A percentile compares a stretch with the other conserved stretches of the same genome.
phyloP scores from a whole-genome alignment of 2,113 vertebrate species.

The Gymnobelideus leadbeateri region DNA sequence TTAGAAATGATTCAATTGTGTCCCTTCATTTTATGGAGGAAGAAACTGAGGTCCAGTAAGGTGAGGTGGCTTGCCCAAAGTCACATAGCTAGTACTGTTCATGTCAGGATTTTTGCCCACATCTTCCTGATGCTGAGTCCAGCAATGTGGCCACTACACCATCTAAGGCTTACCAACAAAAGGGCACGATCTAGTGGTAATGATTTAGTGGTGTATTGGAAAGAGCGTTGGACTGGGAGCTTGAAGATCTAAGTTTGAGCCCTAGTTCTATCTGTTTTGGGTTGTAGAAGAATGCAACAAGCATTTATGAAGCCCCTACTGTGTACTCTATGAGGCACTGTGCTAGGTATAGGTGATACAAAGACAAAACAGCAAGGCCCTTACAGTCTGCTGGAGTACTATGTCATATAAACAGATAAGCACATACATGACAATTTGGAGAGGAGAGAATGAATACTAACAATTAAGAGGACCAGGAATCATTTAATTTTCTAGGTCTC shows the following conservation, averaged over 20 bases:
- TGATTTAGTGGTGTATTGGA: not conserved
- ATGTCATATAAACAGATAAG: not conserved
- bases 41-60: not conserved
- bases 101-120: not conserved
- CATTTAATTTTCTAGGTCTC: not conserved
- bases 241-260: not conserved
- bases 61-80: not conserved
- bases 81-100: not conserved
- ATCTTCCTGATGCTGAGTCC: not conserved
- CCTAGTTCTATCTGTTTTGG: not conserved
- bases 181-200: not conserved
- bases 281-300: not conserved
- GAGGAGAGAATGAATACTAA: not conserved
- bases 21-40: not conserved
- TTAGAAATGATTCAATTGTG: not conserved
- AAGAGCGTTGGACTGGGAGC: not conserved
- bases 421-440: not conserved
- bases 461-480: not conserved
- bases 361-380: not conserved
- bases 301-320: not conserved
- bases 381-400: not conserved
- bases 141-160: not conserved
- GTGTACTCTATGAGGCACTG: not conserved
- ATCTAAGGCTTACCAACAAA: not conserved
- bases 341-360: not conserved